Percentiles rank a stretch among this genome's conserved stretches.
phyloP scores from a whole-genome alignment of 2,113 vertebrate species.

The Datnioides undecimradiatus region DNA sequence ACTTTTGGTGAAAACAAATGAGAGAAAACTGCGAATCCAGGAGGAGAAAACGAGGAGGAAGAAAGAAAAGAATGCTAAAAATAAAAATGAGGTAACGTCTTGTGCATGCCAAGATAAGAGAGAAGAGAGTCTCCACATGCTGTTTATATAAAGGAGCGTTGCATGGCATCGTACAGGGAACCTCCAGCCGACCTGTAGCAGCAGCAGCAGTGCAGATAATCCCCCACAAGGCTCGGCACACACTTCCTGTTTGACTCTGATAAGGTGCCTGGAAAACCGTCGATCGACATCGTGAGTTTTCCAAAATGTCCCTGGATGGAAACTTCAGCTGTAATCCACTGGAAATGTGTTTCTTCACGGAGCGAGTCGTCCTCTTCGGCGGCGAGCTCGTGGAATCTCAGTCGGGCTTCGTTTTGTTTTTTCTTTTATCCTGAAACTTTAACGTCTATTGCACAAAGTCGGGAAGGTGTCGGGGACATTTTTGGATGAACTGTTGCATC shows the following conservation, averaged over 20 bases:
- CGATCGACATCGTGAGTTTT: slow-evolving; percentile 71
- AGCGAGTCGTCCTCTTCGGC: background rate
- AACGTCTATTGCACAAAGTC: slow-evolving; percentile 40
- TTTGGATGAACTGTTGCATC: background rate
- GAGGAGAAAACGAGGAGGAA: slow-evolving; percentile 82
- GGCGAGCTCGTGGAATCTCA: slow-evolving; percentile 25
- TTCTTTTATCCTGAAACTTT: slow-evolving; percentile 15
- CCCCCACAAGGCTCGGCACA: slow-evolving; percentile 64
- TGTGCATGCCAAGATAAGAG: slow-evolving; percentile 91
- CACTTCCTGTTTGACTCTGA: slow-evolving; percentile 51
- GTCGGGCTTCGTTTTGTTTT: slow-evolving; percentile 5
- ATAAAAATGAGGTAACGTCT: slow-evolving; percentile 90
- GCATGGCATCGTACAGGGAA: slow-evolving; percentile 86
- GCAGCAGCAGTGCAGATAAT: slow-evolving; percentile 84
- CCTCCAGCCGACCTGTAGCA: slow-evolving; percentile 84
- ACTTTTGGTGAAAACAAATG: slow-evolving; percentile 96
- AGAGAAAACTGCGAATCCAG: slow-evolving; percentile 81
- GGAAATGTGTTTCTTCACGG: background rate
- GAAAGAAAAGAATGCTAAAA: slow-evolving; percentile 79
- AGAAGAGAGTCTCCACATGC: slow-evolving; percentile 95
- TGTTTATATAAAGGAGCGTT: slow-evolving; percentile 88
- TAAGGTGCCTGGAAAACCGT: slow-evolving; percentile 86
- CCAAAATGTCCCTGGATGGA: slow-evolving; percentile 76
- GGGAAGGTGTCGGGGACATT: slow-evolving; percentile 21
- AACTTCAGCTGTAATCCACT: slow-evolving; percentile 83